Percentiles rank a stretch among this genome's conserved stretches.
Evolutionary conservation across 2,797 vertebrate species (phyloP).

Genomic region (Ambastaia sidthimunki): DNA sequence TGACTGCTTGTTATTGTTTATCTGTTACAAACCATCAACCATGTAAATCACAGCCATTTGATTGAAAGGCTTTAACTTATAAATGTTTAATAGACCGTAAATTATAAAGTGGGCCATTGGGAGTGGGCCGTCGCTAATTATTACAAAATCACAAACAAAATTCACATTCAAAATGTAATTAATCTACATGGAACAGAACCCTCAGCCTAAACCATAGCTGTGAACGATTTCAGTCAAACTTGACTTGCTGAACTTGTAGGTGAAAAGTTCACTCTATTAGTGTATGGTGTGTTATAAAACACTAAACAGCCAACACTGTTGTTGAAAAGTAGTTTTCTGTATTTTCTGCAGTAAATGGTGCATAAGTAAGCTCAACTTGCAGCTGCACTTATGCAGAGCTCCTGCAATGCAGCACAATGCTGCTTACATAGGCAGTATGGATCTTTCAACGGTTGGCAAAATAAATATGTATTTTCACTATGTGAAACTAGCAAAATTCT

Average conservation of each 20-base stretch:
- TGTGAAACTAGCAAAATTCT: not conserved
- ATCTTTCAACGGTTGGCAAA: not conserved
- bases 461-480: not conserved
- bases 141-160: not conserved
- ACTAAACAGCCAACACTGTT: not conserved
- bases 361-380: not conserved
- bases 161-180: not conserved
- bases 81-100: not conserved
- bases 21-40: not conserved
- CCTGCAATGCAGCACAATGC: too few relatives aligned
- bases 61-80: not conserved
- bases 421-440: not conserved
- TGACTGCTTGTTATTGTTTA: not conserved
- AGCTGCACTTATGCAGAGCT: not conserved
- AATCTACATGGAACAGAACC: not conserved
- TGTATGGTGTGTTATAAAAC: too few relatives aligned
- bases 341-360: not conserved
- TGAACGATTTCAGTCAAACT: too few relatives aligned
- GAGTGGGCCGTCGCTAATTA: not conserved
- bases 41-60: not conserved
- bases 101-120: not conserved
- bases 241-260: not conserved
- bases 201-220: too few relatives aligned
- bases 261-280: too few relatives aligned
- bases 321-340: not conserved